These are phyloP conservation scores for Hydropotes inermis DNA, from an alignment of 2,113 vertebrate species.

Conservation along the genomic window DNA sequence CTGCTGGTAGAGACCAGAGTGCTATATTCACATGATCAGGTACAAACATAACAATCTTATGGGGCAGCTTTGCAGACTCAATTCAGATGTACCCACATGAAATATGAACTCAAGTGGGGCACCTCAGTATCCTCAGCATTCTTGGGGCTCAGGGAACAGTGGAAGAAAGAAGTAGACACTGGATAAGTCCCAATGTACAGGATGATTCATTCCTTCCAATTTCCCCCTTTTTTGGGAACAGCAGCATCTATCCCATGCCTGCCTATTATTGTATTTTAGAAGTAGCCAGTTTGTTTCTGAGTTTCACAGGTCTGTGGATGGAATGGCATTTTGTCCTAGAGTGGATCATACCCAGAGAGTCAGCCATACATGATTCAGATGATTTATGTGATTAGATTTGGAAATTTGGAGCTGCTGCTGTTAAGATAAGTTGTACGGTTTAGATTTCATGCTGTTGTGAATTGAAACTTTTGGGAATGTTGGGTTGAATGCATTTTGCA, in stretches of 20 bases:
- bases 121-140: background rate
- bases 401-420: background rate
- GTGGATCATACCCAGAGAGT: background rate
- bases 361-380: background rate
- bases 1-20: background rate
- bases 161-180: background rate
- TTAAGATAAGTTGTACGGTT: background rate
- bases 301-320: background rate
- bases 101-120: background rate
- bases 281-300: background rate
- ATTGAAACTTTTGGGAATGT: background rate
- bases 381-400: background rate
- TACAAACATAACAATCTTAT: background rate
- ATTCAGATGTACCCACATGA: background rate
- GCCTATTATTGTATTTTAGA: background rate
- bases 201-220: background rate
- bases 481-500: background rate
- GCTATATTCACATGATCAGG: background rate
- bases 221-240: background rate
- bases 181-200: background rate
- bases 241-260: background rate
- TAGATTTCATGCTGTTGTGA: background rate
- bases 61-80: background rate
- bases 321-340: background rate
- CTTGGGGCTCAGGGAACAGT: background rate